Evolutionary conservation across 2,888 invertebrate species (phyloP).

Genomic region (Augiades crinisus): DNA sequence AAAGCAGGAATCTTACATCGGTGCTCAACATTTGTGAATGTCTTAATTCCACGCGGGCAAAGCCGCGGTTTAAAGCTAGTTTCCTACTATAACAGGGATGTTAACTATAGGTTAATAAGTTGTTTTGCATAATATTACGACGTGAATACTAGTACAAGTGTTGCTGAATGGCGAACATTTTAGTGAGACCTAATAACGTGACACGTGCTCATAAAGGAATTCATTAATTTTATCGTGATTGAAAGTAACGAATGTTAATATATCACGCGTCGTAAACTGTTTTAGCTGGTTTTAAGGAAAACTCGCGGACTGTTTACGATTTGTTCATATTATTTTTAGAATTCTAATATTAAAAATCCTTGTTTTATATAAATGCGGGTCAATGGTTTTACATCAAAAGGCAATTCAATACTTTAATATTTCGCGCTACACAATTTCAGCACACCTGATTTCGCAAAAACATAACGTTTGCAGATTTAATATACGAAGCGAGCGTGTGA

Average conservation of each 20-base stretch:
- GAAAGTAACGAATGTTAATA: conserved; percentile 15
- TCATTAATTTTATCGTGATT: conserved; percentile 18
- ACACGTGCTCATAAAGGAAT: conserved; percentile 12
- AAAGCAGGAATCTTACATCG: no score
- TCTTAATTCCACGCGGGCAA: no score
- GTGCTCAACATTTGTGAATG: no score
- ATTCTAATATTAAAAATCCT: background rate
- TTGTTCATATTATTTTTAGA: background rate
- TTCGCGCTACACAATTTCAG: no score
- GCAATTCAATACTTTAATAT: no score
- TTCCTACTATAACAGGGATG: no score
- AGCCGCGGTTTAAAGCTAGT: no score
- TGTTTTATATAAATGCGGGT: no score
- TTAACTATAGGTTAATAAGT: background rate
- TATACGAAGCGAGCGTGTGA: no score
- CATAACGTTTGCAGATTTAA: no score
- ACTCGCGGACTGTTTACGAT: background rate
- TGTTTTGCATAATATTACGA: conserved; percentile 8
- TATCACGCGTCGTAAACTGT: conserved; percentile 1
- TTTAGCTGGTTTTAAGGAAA: background rate
- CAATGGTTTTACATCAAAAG: no score
- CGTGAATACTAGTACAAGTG: background rate
- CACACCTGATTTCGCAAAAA: no score
- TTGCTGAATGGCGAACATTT: conserved; percentile 3
- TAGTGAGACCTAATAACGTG: conserved; percentile 2